Evolutionary conservation across 2,888 invertebrate species (phyloP).

Genomic region (Pammene fasciana): DNA sequence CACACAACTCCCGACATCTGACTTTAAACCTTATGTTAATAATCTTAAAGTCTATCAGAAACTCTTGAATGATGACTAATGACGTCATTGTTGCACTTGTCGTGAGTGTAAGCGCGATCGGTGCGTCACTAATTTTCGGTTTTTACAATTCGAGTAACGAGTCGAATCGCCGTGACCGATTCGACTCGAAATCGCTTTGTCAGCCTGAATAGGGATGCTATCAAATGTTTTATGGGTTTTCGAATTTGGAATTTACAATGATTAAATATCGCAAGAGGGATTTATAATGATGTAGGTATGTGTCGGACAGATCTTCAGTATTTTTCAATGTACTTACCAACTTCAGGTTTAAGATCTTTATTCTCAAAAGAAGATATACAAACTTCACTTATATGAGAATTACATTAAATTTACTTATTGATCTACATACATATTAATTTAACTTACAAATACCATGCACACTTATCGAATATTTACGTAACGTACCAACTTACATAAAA

Average conservation of each 20-base stretch:
- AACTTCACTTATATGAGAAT: too few species aligned
- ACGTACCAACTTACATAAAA: too few species aligned
- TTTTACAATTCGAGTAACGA: constrained; percentile 73
- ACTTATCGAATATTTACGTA: too few species aligned
- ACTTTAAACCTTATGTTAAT: constrained; percentile 50
- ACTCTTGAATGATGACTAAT: constrained; percentile 50
- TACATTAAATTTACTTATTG: too few species aligned
- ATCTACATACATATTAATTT: too few species aligned
- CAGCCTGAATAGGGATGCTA: constrained; percentile 36
- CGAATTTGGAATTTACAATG: constrained; percentile 35
- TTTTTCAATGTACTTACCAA: too few species aligned
- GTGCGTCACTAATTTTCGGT: constrained; percentile 73
- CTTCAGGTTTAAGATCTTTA: too few species aligned
- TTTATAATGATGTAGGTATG: constrained; percentile 1
- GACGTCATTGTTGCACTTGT: constrained; percentile 77
- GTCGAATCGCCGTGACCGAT: constrained; percentile 62
- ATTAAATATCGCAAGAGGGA: constrained; percentile 16
- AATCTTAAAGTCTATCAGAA: constrained; percentile 34
- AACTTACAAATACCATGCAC: too few species aligned
- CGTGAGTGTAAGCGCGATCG: constrained; percentile 66
- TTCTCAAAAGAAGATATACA: too few species aligned
- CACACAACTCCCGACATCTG: constrained; percentile 42
- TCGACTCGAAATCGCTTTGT: constrained; percentile 46
- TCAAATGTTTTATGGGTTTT: constrained; percentile 35
- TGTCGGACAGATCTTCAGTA: background rate